phyloP scores from a whole-genome alignment of 1,140 invertebrate species.

The Maniola jurtina region DNA sequence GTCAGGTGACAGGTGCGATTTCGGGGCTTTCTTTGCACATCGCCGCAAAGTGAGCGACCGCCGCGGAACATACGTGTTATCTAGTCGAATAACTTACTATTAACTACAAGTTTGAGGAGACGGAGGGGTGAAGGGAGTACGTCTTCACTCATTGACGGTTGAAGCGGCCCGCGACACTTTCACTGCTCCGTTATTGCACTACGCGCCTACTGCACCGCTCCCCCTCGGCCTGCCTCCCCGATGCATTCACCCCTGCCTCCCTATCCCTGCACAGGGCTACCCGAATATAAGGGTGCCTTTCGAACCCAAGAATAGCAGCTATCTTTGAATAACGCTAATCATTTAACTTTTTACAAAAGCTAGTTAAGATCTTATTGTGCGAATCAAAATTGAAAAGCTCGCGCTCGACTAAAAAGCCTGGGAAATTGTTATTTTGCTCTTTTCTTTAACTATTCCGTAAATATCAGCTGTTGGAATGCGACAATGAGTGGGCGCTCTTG shows the following conservation, averaged over 20 bases:
- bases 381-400: neutral
- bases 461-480: slow-evolving; percentile 16
- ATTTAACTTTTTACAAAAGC: slow-evolving; percentile 23
- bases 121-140: slow-evolving; percentile 68
- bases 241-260: slow-evolving; percentile 68
- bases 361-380: slow-evolving; percentile 5
- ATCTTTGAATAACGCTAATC: slow-evolving; percentile 38
- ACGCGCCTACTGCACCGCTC: slow-evolving; percentile 67
- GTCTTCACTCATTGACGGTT: slow-evolving; percentile 77
- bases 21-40: neutral
- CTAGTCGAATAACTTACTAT: slow-evolving; percentile 62
- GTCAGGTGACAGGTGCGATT: slow-evolving; percentile 6
- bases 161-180: slow-evolving; percentile 75
- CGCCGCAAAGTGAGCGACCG: slow-evolving; percentile 17
- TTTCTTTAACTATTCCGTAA: neutral
- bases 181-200: slow-evolving; percentile 77
- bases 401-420: neutral
- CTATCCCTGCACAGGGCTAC: slow-evolving; percentile 50
- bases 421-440: neutral
- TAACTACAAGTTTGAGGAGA: slow-evolving; percentile 72
- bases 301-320: slow-evolving; percentile 60
- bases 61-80: slow-evolving; percentile 42
- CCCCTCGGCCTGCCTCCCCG: slow-evolving; percentile 51
- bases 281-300: slow-evolving; percentile 60
- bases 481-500: slow-evolving; percentile 21